Conservation (phyloP, 2,888 invertebrate genomes). For the Diarsia dahlii region DNA sequence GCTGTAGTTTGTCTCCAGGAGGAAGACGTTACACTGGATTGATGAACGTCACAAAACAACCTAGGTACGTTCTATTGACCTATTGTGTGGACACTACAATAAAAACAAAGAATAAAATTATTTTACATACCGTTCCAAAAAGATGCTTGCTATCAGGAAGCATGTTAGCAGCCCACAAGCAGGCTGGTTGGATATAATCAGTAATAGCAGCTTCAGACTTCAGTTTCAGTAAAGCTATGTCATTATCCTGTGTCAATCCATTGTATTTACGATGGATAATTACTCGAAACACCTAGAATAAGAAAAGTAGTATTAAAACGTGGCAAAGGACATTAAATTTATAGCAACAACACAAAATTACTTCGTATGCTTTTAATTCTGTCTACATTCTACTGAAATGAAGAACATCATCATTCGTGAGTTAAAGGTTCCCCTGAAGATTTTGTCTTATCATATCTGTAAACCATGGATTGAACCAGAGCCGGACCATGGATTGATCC, state of each 20-base stretch:
- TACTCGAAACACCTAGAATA: slow-evolving; percentile 72
- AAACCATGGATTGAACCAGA: too few species aligned
- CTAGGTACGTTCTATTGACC: background rate
- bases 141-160: background rate
- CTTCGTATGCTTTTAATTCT: background rate
- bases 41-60: background rate
- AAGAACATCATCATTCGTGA: too few species aligned
- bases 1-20: too few species aligned
- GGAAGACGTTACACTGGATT: too few species aligned
- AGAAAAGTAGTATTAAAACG: background rate
- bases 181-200: slow-evolving; percentile 81
- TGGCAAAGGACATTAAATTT: background rate
- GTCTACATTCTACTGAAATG: background rate
- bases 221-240: slow-evolving; percentile 78
- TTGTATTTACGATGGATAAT: slow-evolving; percentile 72
- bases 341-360: too few species aligned
- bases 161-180: slow-evolving; percentile 71
- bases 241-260: slow-evolving; percentile 69
- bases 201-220: slow-evolving; percentile 72
- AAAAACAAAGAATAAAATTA: background rate
- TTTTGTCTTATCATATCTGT: too few species aligned
- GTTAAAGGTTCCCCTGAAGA: too few species aligned
- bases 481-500: too few species aligned
- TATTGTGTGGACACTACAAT: background rate
- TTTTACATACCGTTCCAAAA: slow-evolving; percentile 9